Percentiles rank a stretch among this genome's conserved stretches.
Evolutionary conservation across 2,888 invertebrate genomes (phyloP).

Genomic region (Acanthosepion pharaonis): DNA sequence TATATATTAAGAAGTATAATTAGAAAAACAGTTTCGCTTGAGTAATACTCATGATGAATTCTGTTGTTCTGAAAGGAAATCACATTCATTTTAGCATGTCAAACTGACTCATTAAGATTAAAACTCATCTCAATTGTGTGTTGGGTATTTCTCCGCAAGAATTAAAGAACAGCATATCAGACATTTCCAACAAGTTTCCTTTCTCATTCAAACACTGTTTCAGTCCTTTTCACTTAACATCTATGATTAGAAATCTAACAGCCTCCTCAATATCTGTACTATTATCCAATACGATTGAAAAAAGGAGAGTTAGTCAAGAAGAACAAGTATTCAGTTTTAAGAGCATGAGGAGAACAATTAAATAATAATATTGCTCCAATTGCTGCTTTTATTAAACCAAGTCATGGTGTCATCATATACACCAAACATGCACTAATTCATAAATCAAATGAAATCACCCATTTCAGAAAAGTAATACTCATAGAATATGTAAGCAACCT

Average conservation of each 20-base stretch:
- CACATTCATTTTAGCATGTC: not conserved
- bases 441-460: not conserved
- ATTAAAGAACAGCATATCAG: not conserved
- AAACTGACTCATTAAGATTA: not conserved
- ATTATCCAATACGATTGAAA: not conserved
- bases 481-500: not conserved
- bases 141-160: not conserved
- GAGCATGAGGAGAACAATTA: not conserved
- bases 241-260: not conserved
- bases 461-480: not conserved
- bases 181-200: not conserved
- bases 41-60: no score
- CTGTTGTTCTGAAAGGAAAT: not conserved
- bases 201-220: not conserved
- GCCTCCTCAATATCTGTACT: not conserved
- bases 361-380: not conserved
- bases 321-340: not conserved
- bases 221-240: not conserved
- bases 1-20: no score
- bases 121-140: not conserved
- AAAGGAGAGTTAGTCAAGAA: not conserved
- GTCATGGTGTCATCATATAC: not conserved
- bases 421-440: not conserved
- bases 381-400: not conserved
- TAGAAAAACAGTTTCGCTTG: no score